Evolutionary conservation across 2,797 vertebrate genomes (phyloP).

Genomic region (Myoxocephalus aenaeus): DNA sequence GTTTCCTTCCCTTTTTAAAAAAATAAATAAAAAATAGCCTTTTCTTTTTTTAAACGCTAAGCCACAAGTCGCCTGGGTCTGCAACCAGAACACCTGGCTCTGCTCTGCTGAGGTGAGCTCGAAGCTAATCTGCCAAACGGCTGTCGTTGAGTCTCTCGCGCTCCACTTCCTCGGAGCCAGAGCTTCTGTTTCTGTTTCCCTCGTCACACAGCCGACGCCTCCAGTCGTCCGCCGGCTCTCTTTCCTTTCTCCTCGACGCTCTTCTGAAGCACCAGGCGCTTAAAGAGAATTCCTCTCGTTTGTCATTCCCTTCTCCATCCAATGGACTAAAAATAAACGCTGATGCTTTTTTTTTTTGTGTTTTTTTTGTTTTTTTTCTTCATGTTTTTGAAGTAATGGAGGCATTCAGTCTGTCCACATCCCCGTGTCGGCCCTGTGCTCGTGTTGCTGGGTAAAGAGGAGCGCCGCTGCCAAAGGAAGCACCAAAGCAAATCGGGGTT

Average conservation of each 20-base stretch:
- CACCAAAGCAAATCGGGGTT: too few relatives aligned
- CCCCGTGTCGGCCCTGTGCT: too few relatives aligned
- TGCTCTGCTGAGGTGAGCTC: not conserved
- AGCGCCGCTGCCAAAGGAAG: too few relatives aligned
- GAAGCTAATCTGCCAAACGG: not conserved
- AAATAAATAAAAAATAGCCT: not conserved
- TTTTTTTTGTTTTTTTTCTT: not conserved
- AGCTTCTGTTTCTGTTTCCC: slow-evolving; percentile 2
- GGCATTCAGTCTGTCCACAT: too few relatives aligned
- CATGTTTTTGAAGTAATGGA: too few relatives aligned
- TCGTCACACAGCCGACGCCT: not conserved
- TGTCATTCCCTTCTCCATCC: slow-evolving; percentile 58
- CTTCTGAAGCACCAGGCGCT: slow-evolving; percentile 25
- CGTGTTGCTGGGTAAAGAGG: too few relatives aligned
- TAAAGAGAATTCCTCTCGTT: slow-evolving; percentile 48
- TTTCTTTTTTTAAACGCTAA: not conserved
- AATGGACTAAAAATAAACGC: slow-evolving; percentile 36
- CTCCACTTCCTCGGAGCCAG: too few relatives aligned
- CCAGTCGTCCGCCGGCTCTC: not conserved
- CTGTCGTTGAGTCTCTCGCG: not conserved
- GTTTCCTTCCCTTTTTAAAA: too few relatives aligned
- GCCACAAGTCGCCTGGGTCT: too few relatives aligned
- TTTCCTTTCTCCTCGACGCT: not conserved
- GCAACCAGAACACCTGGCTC: not conserved
- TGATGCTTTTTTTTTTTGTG: not conserved